Base-by-base conservation (phyloP, 2,888 invertebrate species). In the Phania funesta region DNA sequence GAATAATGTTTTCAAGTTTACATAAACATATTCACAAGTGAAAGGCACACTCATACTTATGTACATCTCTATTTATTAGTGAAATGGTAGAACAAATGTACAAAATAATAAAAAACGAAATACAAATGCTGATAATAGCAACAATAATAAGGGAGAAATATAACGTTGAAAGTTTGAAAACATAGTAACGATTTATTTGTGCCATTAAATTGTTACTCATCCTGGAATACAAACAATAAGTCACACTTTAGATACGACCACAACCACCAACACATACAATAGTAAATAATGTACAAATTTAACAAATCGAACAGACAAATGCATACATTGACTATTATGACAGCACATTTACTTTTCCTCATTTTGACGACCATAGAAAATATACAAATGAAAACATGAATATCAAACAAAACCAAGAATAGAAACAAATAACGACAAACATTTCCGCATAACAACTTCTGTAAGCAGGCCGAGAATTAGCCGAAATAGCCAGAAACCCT, bases 361-460 rank as follows among this genome's bases (percentile, higher is more conserved):
- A 24, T 18, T 16, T n/a, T 38, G 18, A n/a, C 9, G 29, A 11
- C 46, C 32, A 54, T 38, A 68, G 38, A 24, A 6, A 64, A 13
- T 13, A 13, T 50, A 6, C 16, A 22, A 41, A 29, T n/a, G 13
- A 13, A 11, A 48, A 64, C 44, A 50, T 22, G 16, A 29, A 24
- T 13, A n/a, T 38, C 22, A 48, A 6, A 71, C 26, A 18, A 24
- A 26, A 29, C 64, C 24, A 35, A 46, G 35, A 48, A 22, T 44
- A 18, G 67, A 67, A 68, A 76, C n/a, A n/a, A n/a, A n/a, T n/a
- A n/a, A n/a, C n/a, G n/a, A n/a, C n/a, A n/a, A n/a, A n/a, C 67
- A 16, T 67, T 76, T 76, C 67, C 67, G 67, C 22, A 60, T 60
- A 76, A 76, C 75, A 76, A 76, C 67, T 76, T 76, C 75, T 67